Conservation (phyloP, 2,113 vertebrate species). For the Protobothrops mucrosquamatus region DNA sequence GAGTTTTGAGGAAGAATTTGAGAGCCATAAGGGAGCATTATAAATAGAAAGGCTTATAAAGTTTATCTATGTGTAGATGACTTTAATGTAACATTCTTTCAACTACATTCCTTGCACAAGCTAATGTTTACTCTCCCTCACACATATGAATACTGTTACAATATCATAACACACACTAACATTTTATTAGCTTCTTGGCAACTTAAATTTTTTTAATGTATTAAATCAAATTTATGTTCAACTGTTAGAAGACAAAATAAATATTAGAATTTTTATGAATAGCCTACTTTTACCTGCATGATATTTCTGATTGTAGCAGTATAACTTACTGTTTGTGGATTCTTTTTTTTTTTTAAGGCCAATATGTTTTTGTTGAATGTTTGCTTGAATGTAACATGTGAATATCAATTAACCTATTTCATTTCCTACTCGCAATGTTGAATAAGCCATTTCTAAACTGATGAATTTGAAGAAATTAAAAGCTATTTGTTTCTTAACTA, state of each 20-base stretch:
- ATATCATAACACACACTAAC: not conserved
- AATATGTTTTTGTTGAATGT: conserved; percentile 34
- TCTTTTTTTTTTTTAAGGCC: conserved; percentile 40
- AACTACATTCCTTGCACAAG: not conserved
- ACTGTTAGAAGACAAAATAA: not conserved
- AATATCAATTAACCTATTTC: conserved; percentile 8
- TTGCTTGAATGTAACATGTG: conserved; percentile 29
- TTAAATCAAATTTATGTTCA: not conserved
- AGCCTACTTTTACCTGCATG: conserved; percentile 38
- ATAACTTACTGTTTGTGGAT: conserved; percentile 11
- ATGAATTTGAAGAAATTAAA: not conserved
- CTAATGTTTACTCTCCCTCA: not conserved
- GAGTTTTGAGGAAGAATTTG: not conserved
- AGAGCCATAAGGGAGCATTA: not conserved
- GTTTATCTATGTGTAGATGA: not conserved
- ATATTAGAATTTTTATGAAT: not conserved
- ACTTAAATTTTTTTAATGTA: not conserved
- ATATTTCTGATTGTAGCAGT: conserved; percentile 27
- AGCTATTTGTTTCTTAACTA: not conserved
- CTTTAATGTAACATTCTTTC: not conserved
- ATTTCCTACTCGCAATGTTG: conserved; percentile 11
- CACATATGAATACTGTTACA: not conserved
- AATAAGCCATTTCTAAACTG: not conserved
- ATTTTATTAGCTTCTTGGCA: not conserved
- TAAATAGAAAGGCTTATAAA: not conserved